Percentiles rank a stretch among this genome's conserved stretches.
phyloP scores from a whole-genome alignment of 2,113 vertebrate genomes.

The Athene cunicularia region DNA sequence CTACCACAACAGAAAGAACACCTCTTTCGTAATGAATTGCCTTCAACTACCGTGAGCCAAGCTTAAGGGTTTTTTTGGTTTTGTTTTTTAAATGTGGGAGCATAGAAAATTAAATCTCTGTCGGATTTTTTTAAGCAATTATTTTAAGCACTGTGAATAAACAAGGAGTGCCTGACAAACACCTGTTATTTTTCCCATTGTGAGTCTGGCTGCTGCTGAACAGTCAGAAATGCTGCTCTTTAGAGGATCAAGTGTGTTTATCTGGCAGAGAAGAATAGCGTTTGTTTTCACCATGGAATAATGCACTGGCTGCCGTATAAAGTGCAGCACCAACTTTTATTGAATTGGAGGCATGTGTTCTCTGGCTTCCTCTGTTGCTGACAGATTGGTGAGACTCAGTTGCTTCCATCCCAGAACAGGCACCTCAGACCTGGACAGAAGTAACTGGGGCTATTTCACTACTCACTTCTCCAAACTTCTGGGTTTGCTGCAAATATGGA shows the following conservation, averaged over 20 bases:
- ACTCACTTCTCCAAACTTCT: background rate
- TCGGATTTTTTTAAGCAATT: constrained; percentile 49
- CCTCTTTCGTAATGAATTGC: constrained; percentile 57
- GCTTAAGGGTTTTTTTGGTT: background rate
- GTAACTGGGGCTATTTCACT: background rate
- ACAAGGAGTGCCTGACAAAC: constrained; percentile 62
- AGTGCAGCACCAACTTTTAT: background rate
- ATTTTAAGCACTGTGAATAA: constrained; percentile 71
- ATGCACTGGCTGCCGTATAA: background rate
- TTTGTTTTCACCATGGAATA: constrained; percentile 58
- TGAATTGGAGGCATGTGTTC: background rate
- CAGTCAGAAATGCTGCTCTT: constrained; percentile 55
- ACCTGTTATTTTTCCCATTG: constrained; percentile 69
- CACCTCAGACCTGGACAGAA: background rate
- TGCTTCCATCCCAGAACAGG: background rate
- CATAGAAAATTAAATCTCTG: constrained; percentile 63
- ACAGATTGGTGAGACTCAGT: background rate
- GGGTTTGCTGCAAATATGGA: background rate
- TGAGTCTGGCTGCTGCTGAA: constrained; percentile 48
- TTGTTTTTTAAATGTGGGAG: constrained; percentile 21
- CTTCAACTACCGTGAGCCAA: constrained; percentile 17
- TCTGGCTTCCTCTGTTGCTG: background rate
- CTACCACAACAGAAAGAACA: constrained; percentile 52
- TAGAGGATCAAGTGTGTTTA: constrained; percentile 53
- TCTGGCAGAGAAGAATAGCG: constrained; percentile 54